A percentile compares a stretch with the other conserved stretches of the same genome.
phyloP scores from a whole-genome alignment of 1,140 invertebrate genomes.

The Heliothis virescens region DNA sequence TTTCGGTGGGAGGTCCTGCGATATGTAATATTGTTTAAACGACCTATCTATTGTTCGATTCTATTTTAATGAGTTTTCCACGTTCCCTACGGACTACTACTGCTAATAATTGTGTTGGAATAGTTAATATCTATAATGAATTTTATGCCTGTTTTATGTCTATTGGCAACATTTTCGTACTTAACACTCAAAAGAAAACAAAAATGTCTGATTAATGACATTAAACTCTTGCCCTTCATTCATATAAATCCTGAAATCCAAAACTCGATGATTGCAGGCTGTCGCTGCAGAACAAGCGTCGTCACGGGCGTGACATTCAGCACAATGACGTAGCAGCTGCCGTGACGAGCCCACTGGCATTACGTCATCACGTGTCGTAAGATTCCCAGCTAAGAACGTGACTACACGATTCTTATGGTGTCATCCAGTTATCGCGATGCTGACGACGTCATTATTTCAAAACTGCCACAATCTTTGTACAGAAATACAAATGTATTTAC shows the following conservation, averaged over 20 bases:
- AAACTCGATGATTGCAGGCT: conserved; percentile 31
- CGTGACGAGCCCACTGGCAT: conserved; percentile 29
- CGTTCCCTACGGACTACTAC: background rate
- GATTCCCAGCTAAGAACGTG: conserved; percentile 36
- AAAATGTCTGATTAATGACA: background rate
- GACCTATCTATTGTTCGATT: background rate
- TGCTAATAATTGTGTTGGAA: background rate
- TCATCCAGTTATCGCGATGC: conserved; percentile 30
- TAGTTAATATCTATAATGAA: background rate
- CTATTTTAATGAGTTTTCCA: conserved; percentile 4
- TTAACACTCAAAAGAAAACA: too few species aligned
- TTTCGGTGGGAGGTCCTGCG: conserved; percentile 1
- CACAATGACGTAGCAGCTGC: conserved; percentile 44
- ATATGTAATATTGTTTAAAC: conserved; percentile 39
- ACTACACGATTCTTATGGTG: conserved; percentile 29
- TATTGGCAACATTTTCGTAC: too few species aligned
- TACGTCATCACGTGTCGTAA: conserved; percentile 45
- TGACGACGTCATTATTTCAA: conserved; percentile 10
- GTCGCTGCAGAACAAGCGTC: conserved; percentile 31
- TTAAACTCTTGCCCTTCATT: background rate
- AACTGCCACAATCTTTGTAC: background rate
- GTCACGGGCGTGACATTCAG: conserved; percentile 46
- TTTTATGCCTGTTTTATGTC: background rate
- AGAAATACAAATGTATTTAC: conserved; percentile 10
- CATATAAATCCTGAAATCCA: conserved; percentile 1